A percentile compares a stretch with the other conserved stretches of the same genome.
These are phyloP conservation scores for Atrichornis clamosus DNA, from an alignment of 2,113 vertebrate species.

Conservation along the genomic window DNA sequence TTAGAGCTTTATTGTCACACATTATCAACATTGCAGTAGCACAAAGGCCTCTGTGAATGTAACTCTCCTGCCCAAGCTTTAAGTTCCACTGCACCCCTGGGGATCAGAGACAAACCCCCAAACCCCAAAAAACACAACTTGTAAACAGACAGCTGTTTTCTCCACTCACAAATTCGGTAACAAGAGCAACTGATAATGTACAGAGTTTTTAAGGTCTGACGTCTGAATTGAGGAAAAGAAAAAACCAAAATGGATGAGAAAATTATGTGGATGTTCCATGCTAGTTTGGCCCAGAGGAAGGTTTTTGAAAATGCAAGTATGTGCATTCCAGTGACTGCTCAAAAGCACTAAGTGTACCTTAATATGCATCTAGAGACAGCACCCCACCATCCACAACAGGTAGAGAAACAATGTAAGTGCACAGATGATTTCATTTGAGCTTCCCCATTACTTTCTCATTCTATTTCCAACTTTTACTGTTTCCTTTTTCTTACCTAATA, in stretches of 20 bases:
- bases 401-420: not conserved
- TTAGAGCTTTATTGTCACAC: not conserved
- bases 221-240: not conserved
- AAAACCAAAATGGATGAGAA: not conserved
- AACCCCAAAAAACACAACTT: not conserved
- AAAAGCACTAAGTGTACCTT: not conserved
- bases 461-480: not conserved
- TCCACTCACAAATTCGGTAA: not conserved
- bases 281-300: not conserved
- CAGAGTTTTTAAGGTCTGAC: not conserved
- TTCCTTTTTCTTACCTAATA: not conserved
- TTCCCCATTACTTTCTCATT: not conserved
- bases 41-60: not conserved
- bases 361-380: not conserved
- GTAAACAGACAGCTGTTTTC: not conserved
- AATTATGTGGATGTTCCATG: not conserved
- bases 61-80: not conserved
- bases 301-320: not conserved
- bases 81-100: not conserved
- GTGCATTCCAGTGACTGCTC: not conserved
- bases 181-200: not conserved
- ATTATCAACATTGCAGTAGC: accelerated
- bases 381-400: not conserved
- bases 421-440: not conserved
- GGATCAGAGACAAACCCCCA: accelerated